Base-by-base conservation (phyloP, 2,888 invertebrate genomes). In the Augochlorella aurata region DNA sequence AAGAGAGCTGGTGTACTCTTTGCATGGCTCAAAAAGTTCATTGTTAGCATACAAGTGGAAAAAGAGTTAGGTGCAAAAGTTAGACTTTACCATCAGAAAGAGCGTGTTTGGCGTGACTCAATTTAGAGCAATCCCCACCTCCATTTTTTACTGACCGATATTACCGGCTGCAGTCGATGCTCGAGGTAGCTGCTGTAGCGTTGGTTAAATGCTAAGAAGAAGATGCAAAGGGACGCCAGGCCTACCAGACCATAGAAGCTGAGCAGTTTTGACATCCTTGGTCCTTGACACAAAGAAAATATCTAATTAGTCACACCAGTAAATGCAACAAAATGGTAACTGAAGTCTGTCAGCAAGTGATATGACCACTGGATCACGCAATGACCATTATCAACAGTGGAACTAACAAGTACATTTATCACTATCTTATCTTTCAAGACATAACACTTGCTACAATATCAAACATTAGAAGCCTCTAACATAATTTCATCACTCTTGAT, bases 161-260 rank as follows among this genome's bases (percentile, higher is more conserved):
- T 86, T 75, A 93, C 88, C 71, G 92, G 92, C 88, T 92, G 93
- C 81, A 92, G 83, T 68, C 91, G 93, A 87, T 92, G 92, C 83
- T 93, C 93, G 77, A 92, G 89, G 87, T 92, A 93, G 90, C 90
- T 91, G 87, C 89, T 92, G 88, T 92, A 92, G 61, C 90, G 92
- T 82, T 93, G 93, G 88, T 92, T 93, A 85, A 93, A 90, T 29
- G 92, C 91, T 82, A 93, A 82, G 89, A 93, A 91, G 86, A 93
- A 93, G 84, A 93, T 92, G 90, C 93, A 93, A 85, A 93, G 83
- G 73, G 92, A 92, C 83, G 90, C 91, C 87, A 93, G 89, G 86
- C 90, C 91, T 85, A 93, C 89, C 85, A 93, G 89, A 87, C 91
- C 92, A 86, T 92, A 93, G 86, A 93, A 93, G 81, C 93, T 92